Conservation (phyloP, 2,888 invertebrate species). For the Arenicola marina region DNA sequence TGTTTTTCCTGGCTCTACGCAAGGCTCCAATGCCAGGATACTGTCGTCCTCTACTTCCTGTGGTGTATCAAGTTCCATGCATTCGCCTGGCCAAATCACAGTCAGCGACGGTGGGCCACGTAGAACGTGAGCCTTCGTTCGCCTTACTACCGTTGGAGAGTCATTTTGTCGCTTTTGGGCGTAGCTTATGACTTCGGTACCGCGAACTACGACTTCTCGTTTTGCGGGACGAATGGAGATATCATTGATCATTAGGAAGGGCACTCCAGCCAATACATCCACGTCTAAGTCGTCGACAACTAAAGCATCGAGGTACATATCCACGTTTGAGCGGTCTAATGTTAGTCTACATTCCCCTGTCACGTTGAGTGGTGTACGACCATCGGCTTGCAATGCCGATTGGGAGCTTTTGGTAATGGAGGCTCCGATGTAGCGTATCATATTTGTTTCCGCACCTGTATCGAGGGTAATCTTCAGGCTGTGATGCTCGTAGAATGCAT, state of each 20-base stretch:
- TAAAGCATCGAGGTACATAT: conserved; percentile 20
- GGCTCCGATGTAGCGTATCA: not conserved
- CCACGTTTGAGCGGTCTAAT: too few species aligned
- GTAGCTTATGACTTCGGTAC: not conserved
- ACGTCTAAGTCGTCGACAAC: conserved; percentile 30
- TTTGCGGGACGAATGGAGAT: conserved; percentile 30
- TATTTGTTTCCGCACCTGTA: conserved; percentile 3
- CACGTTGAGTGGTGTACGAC: conserved; percentile 20
- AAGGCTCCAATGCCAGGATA: not conserved
- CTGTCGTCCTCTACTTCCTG: not conserved
- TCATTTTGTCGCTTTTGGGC: not conserved
- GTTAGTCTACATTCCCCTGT: too few species aligned
- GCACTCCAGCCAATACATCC: conserved; percentile 30
- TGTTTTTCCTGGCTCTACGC: not conserved
- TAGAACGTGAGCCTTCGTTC: not conserved
- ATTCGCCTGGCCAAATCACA: not conserved
- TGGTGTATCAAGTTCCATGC: not conserved
- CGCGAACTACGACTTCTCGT: conserved; percentile 17
- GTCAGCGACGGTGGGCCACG: not conserved
- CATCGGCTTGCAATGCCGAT: conserved; percentile 1
- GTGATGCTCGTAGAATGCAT: not conserved
- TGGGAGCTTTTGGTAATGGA: conserved; percentile 5
- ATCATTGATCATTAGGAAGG: conserved; percentile 36
- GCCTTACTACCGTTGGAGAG: not conserved
- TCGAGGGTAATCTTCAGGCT: conserved; percentile 4